These are phyloP conservation scores for Amphibalanus amphitrite DNA, from an alignment of 1,140 invertebrate species.

Conservation along the genomic window DNA sequence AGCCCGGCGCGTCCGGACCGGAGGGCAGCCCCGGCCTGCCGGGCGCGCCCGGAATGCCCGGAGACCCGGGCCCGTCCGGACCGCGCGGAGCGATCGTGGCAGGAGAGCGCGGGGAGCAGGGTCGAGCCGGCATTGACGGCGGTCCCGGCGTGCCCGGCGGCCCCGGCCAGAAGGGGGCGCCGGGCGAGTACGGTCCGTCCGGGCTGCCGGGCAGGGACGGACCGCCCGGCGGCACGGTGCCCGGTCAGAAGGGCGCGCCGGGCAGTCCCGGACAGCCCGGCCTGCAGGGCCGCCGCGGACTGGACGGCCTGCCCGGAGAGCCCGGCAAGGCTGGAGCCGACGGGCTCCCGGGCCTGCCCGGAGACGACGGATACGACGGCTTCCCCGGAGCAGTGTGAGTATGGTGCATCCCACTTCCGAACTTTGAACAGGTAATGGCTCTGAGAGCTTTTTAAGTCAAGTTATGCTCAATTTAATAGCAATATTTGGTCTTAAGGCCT, in stretches of 20 bases:
- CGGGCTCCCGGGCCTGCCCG: not conserved
- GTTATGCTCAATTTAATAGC: too few species aligned
- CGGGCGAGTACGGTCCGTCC: slow-evolving; percentile 30
- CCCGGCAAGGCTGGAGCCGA: not conserved
- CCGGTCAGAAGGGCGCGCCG: not conserved
- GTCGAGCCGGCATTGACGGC: slow-evolving; percentile 46
- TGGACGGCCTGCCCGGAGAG: slow-evolving; percentile 8
- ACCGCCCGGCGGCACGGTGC: slow-evolving; percentile 4
- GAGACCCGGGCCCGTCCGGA: slow-evolving; percentile 40
- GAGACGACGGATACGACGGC: not conserved
- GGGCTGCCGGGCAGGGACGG: slow-evolving; percentile 28
- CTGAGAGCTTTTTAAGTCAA: too few species aligned
- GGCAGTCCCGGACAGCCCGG: slow-evolving; percentile 9
- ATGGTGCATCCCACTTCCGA: too few species aligned
- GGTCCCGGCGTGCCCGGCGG: slow-evolving; percentile 49
- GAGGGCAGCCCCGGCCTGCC: slow-evolving; percentile 18
- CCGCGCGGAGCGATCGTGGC: slow-evolving; percentile 36
- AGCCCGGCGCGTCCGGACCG: slow-evolving; percentile 21
- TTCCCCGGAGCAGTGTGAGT: not conserved
- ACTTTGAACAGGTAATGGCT: too few species aligned
- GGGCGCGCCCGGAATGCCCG: slow-evolving; percentile 21
- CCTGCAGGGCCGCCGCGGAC: not conserved
- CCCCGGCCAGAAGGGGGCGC: slow-evolving; percentile 40
- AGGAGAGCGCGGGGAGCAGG: slow-evolving; percentile 53
- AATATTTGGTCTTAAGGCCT: too few species aligned